Evolutionary conservation across 1,140 invertebrate genomes (phyloP).

Genomic region (Trialeurodes vaporariorum): DNA sequence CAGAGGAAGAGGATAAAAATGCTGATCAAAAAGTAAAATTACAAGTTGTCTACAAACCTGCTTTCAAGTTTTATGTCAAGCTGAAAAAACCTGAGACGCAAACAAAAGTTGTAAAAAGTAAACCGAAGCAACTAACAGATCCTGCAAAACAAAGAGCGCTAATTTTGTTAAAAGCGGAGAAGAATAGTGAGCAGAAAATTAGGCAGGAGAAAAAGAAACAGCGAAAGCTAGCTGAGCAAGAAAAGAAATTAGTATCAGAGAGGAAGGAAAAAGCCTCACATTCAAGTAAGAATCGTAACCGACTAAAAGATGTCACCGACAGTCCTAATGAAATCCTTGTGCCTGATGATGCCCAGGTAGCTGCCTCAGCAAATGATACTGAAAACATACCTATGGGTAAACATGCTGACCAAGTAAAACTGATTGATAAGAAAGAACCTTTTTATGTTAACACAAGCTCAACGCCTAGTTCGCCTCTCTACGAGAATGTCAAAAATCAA

Average conservation of each 20-base stretch:
- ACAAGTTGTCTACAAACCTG: slow-evolving; percentile 73
- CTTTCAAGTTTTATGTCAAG: slow-evolving; percentile 70
- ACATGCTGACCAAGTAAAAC: not conserved
- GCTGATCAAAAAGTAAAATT: slow-evolving; percentile 50
- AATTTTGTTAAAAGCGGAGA: not conserved
- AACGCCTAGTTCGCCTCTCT: not conserved
- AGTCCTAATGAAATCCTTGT: not conserved
- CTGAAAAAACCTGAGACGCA: slow-evolving; percentile 37
- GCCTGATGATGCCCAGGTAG: not conserved
- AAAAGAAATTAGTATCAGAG: slow-evolving; percentile 12
- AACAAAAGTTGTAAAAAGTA: slow-evolving; percentile 14
- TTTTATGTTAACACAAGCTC: not conserved
- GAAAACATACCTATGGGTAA: not conserved
- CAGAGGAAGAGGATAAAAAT: slow-evolving; percentile 7
- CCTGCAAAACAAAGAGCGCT: not conserved
- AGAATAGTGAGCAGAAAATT: slow-evolving; percentile 45
- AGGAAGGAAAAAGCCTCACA: slow-evolving; percentile 2
- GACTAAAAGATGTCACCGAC: not conserved
- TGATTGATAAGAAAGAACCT: not conserved
- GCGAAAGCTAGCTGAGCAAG: slow-evolving; percentile 30
- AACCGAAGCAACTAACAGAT: not conserved
- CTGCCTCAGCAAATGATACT: not conserved
- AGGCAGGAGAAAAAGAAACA: not conserved
- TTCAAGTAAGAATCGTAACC: not conserved
- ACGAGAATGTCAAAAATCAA: slow-evolving; percentile 3